Evolutionary conservation across 2,113 vertebrate species (phyloP).

Genomic region (Dipodomys spectabilis): DNA sequence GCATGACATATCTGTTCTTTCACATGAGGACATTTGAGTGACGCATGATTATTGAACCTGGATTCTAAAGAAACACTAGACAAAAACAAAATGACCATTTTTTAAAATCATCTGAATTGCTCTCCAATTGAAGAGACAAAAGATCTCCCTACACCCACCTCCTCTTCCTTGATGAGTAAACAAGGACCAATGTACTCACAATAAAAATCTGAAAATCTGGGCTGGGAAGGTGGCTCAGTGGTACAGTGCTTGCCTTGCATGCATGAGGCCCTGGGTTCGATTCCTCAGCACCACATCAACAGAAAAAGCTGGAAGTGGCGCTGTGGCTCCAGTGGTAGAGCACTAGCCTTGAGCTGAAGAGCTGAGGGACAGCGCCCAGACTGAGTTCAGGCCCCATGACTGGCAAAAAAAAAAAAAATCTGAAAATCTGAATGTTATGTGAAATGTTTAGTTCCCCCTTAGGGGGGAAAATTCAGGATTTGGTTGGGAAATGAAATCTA

Average conservation of each 20-base stretch:
- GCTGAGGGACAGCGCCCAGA: too few relatives aligned
- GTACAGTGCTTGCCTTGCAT: too few relatives aligned
- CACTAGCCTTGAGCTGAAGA: too few relatives aligned
- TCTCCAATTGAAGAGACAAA: background rate
- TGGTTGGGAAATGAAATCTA: background rate
- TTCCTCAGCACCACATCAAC: too few relatives aligned
- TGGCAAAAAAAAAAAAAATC: too few relatives aligned
- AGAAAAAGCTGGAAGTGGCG: too few relatives aligned
- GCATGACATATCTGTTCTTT: background rate
- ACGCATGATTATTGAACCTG: background rate
- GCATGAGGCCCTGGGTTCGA: too few relatives aligned
- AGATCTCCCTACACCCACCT: background rate
- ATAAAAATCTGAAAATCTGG: background rate
- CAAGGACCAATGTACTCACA: background rate
- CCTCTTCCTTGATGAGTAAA: background rate
- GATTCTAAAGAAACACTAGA: background rate
- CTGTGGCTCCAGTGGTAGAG: too few relatives aligned
- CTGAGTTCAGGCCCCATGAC: too few relatives aligned
- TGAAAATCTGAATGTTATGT: background rate
- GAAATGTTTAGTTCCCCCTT: background rate
- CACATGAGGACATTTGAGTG: background rate
- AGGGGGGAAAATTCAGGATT: conserved; percentile 5
- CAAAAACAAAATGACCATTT: background rate
- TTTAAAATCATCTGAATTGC: background rate
- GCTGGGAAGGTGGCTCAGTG: too few relatives aligned